These are phyloP conservation scores for Notodonta ziczac DNA, from an alignment of 2,888 invertebrate species.

Conservation along the genomic window DNA sequence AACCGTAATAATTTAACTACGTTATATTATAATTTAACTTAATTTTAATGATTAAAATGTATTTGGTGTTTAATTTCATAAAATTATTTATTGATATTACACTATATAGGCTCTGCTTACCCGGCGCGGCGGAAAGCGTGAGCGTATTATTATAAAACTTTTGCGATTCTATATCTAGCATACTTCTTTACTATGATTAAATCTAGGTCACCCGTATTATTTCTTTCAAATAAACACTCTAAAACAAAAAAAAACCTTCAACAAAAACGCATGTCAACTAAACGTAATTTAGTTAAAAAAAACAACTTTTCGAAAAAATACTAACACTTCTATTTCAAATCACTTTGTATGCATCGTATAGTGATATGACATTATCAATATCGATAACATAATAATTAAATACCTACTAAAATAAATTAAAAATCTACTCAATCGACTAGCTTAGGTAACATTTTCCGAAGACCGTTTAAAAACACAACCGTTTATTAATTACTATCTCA, in stretches of 20 bases:
- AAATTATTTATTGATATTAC: slow-evolving; percentile 53
- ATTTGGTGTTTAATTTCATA: slow-evolving; percentile 80
- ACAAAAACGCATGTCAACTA: slow-evolving; percentile 1
- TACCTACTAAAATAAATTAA: background rate
- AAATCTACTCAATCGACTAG: background rate
- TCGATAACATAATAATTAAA: background rate
- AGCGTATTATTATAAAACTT: slow-evolving; percentile 44
- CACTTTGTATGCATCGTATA: slow-evolving; percentile 6
- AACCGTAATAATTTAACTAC: slow-evolving; percentile 29
- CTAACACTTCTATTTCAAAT: slow-evolving; percentile 18
- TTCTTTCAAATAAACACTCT: background rate
- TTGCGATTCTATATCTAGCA: slow-evolving; percentile 39
- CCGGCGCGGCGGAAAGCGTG: slow-evolving; percentile 43
- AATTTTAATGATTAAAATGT: slow-evolving; percentile 63
- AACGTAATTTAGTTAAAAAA: background rate
- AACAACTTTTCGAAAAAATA: slow-evolving; percentile 12
- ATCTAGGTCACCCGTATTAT: slow-evolving; percentile 29
- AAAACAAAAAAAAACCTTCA: slow-evolving; percentile 7
- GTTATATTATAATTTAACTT: slow-evolving; percentile 42
- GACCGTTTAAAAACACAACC: slow-evolving; percentile 41
- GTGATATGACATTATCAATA: slow-evolving; percentile 16
- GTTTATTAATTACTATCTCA: slow-evolving; percentile 31
- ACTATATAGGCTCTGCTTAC: slow-evolving; percentile 44
- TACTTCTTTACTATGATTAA: slow-evolving; percentile 24
- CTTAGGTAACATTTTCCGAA: slow-evolving; percentile 26